phyloP scores from a whole-genome alignment of 2,888 invertebrate species.

The Patella depressa region DNA sequence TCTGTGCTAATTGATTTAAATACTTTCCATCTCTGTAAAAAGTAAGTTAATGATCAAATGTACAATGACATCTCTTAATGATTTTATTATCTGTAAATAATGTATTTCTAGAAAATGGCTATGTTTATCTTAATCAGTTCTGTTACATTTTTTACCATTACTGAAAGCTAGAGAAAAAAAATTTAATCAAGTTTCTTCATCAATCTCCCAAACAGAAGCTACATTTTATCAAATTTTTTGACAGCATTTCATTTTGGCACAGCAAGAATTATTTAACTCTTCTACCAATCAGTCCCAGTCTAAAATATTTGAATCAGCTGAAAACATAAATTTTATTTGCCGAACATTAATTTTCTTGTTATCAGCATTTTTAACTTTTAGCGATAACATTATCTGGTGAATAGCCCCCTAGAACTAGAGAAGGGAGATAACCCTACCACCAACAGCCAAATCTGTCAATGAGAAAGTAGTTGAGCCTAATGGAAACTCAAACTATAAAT shows the following conservation, averaged over 20 bases:
- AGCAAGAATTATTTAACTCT: conserved; percentile 3
- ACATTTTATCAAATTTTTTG: not conserved
- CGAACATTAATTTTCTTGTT: not conserved
- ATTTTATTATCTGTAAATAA: not conserved
- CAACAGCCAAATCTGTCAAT: conserved; percentile 1
- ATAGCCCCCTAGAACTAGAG: conserved; percentile 11
- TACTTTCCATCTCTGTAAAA: too few relatives aligned
- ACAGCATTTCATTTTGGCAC: conserved; percentile 1
- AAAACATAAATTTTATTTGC: conserved; percentile 6
- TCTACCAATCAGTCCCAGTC: not conserved
- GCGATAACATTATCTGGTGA: conserved; percentile 6
- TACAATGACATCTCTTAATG: not conserved
- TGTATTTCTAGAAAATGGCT: not conserved
- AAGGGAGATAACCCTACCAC: conserved; percentile 11
- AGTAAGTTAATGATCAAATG: too few relatives aligned
- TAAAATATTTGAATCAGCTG: conserved; percentile 6
- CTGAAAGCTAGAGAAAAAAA: not conserved
- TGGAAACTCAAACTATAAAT: not conserved
- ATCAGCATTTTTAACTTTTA: conserved; percentile 3
- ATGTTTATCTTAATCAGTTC: not conserved
- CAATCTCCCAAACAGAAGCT: not conserved
- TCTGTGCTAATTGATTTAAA: too few relatives aligned
- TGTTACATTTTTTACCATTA: not conserved
- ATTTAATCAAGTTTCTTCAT: not conserved
- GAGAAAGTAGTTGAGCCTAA: not conserved